Evolutionary conservation across 2,797 vertebrate genomes (phyloP).

Genomic region (Neopelma chrysocephalum): DNA sequence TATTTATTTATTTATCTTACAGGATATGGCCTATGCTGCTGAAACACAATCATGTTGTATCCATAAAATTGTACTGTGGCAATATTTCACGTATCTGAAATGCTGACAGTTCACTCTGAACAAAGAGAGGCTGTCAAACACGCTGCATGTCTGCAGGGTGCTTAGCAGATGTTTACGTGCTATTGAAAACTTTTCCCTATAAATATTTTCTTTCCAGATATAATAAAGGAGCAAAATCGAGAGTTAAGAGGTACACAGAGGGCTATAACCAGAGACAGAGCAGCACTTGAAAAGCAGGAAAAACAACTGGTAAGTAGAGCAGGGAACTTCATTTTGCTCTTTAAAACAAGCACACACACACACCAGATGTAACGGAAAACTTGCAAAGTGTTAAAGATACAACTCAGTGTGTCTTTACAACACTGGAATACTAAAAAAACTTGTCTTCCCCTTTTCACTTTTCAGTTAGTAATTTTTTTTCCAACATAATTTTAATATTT

Average conservation of each 20-base stretch:
- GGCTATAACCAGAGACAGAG: slow-evolving; percentile 92
- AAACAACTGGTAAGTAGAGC: slow-evolving; percentile 91
- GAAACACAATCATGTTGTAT: background rate
- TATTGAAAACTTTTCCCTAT: background rate
- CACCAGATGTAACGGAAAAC: background rate
- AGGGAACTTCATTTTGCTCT: slow-evolving; percentile 40
- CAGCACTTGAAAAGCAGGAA: slow-evolving; percentile 94
- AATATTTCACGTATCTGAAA: background rate
- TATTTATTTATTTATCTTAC: background rate
- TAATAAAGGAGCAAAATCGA: slow-evolving; percentile 94
- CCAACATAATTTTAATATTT: background rate
- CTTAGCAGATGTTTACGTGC: background rate
- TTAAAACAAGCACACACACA: background rate
- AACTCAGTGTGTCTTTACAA: background rate
- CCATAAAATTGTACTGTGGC: background rate
- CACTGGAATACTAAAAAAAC: background rate
- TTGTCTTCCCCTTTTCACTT: background rate
- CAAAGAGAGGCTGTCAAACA: background rate
- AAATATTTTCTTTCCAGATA: slow-evolving; percentile 77
- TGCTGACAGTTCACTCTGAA: background rate
- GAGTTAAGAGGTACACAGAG: slow-evolving; percentile 95
- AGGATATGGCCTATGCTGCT: background rate
- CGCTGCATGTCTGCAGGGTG: background rate
- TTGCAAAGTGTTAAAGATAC: background rate
- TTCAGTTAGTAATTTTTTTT: background rate